These are phyloP conservation scores for Enteromius mattozi DNA, from an alignment of 2,797 vertebrate genomes.

Conservation along the genomic window DNA sequence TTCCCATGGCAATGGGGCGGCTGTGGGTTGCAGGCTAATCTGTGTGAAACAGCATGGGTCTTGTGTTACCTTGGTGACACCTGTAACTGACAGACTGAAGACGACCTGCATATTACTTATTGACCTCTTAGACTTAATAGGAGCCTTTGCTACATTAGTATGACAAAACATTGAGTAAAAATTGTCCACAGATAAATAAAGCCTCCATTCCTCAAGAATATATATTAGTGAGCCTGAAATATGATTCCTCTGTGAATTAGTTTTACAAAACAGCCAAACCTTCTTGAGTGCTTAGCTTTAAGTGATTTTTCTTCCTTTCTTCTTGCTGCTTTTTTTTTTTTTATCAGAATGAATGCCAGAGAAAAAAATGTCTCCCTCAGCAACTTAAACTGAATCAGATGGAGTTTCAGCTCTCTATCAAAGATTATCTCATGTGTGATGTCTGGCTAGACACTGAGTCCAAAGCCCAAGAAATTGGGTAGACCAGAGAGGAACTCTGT, in stretches of 20 bases:
- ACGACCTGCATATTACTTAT: background rate
- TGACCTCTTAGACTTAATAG: background rate
- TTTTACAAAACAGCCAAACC: background rate
- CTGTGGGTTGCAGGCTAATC: conserved; percentile 33
- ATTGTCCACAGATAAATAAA: conserved; percentile 1
- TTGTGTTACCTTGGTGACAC: conserved; percentile 20
- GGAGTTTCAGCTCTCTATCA: conserved; percentile 24
- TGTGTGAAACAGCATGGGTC: conserved; percentile 8
- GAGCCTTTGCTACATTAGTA: background rate
- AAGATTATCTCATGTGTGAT: conserved; percentile 4
- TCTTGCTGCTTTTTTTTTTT: background rate
- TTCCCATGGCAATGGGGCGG: conserved; percentile 30
- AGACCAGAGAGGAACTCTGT: conserved; percentile 7
- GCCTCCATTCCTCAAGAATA: background rate
- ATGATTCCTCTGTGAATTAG: background rate
- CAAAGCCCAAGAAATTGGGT: conserved; percentile 15
- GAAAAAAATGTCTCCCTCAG: background rate
- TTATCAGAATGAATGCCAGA: background rate
- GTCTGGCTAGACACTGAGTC: conserved; percentile 10
- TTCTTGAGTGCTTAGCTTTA: background rate
- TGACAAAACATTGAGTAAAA: background rate
- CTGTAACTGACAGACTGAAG: conserved; percentile 31
- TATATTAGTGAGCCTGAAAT: background rate
- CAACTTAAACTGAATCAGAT: conserved; percentile 14
- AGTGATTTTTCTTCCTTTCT: background rate